Conservation (phyloP, 2,797 vertebrate genomes). For the Stomatorhinus walkeri region DNA sequence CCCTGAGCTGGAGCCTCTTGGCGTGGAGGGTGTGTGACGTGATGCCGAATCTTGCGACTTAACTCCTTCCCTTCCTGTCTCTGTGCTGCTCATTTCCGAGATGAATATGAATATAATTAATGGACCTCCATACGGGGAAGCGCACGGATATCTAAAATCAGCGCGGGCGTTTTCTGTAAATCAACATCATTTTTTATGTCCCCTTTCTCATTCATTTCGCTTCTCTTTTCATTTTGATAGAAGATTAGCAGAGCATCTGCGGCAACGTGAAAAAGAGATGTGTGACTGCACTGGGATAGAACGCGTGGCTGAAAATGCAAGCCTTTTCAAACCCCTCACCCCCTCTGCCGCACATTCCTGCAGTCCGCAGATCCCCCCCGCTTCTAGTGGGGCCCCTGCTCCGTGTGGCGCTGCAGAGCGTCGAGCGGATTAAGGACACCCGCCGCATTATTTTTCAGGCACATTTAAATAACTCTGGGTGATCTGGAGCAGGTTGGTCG, state of each 20-base stretch:
- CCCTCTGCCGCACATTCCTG: not conserved
- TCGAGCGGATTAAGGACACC: slow-evolving; percentile 23
- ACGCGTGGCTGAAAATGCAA: not conserved
- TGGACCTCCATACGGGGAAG: not conserved
- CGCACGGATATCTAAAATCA: not conserved
- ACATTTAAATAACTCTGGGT: slow-evolving; percentile 67
- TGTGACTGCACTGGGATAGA: not conserved
- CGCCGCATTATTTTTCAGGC: slow-evolving; percentile 46
- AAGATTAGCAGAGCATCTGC: not conserved
- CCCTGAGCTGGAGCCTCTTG: not conserved
- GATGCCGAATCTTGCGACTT: slow-evolving; percentile 20
- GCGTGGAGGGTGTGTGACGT: slow-evolving; percentile 21
- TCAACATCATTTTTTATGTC: not conserved
- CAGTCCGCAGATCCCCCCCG: not conserved
- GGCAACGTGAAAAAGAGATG: not conserved
- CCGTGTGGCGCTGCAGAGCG: not conserved
- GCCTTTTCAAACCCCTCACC: not conserved
- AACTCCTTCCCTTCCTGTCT: not conserved
- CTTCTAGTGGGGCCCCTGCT: not conserved
- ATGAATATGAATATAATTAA: not conserved
- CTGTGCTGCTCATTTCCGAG: not conserved
- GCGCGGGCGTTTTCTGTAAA: not conserved
- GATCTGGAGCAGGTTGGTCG: slow-evolving; percentile 61
- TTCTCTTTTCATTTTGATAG: not conserved
- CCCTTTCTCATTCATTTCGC: not conserved